Base-by-base conservation (phyloP, 1,140 invertebrate species). In the Popillia japonica region DNA sequence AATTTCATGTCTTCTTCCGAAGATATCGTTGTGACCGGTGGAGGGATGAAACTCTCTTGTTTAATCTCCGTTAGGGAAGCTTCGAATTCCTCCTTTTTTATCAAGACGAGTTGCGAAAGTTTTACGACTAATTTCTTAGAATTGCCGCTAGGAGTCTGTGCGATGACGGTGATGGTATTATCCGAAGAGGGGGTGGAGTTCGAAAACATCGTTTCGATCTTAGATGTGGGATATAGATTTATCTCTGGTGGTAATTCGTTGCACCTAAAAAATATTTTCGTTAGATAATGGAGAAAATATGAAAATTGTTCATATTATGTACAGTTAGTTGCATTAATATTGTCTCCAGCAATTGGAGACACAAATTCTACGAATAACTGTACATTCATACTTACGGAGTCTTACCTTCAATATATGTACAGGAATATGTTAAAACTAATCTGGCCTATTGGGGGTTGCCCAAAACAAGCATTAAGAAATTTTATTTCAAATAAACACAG, bases 61-160 rank as follows among this genome's bases (percentile, higher is more conserved):
- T 68, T 68, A 11, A 68, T 68, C 27, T 68, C 61, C 20, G 61
- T 68, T n/a, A 68, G 7, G 0, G 61, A 68, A 11, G 61, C 27
- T 27, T 68, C 61, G 22, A 68, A 68, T 34, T 68, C 61, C 10
- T 68, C 61, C 61, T 68, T 68, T 27, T 68, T 68, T 3, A 68
- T 68, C 20, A 68, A 22, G 22, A 22, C 22, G 11, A 68, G 61
- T 14, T 68, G 61, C 7, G 61, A 68, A 14, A 68, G 61, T 14
- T 68, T 68, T 7, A 68, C 61, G 61, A 68, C 61, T 14, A 68
- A 14, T 27, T 68, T 68, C 61, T 68, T 68, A 2, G 61, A 68
- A 8, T 68, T 68, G 3, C 61, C 61, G 22, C 61, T 68, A 2
- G 61, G 61, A 9, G 61, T 68, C 14, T 68, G 61, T 6, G 61